Conservation (phyloP, 2,113 vertebrate genomes). For the Terrapene triunguis region DNA sequence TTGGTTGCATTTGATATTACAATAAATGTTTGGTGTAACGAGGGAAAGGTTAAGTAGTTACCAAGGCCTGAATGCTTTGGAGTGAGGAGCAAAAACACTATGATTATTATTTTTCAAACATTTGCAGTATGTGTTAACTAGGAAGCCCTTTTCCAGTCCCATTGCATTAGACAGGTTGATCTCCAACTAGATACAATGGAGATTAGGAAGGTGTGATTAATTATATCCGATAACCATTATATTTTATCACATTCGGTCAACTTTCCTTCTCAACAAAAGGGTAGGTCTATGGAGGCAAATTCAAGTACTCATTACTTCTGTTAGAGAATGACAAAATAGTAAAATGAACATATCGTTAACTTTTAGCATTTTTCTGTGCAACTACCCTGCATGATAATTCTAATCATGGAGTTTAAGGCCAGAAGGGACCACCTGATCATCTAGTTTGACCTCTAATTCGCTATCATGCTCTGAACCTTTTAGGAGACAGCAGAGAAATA, state of each 20-base stretch:
- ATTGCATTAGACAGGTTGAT: background rate
- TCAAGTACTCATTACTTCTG: conserved; percentile 1
- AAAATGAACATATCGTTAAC: background rate
- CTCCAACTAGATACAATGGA: background rate
- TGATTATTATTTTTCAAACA: fast-evolving
- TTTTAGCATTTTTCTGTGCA: background rate
- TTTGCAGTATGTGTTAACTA: background rate
- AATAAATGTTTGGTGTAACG: background rate
- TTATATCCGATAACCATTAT: conserved; percentile 24
- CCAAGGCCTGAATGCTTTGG: background rate
- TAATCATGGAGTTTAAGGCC: background rate
- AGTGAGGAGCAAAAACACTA: conserved; percentile 1
- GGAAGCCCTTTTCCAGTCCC: background rate
- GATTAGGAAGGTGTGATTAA: conserved; percentile 25
- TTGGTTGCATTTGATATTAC: background rate
- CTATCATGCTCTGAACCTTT: background rate
- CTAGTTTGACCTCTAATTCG: background rate
- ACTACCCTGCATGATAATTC: background rate
- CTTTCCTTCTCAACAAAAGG: conserved; percentile 8
- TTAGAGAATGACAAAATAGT: background rate
- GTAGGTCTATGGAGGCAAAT: background rate
- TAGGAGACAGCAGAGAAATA: background rate
- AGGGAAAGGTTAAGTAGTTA: background rate
- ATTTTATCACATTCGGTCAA: background rate
- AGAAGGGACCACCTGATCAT: background rate